These are phyloP conservation scores for Aproaerema taeniolella DNA, from an alignment of 2,888 invertebrate species.

Conservation along the genomic window DNA sequence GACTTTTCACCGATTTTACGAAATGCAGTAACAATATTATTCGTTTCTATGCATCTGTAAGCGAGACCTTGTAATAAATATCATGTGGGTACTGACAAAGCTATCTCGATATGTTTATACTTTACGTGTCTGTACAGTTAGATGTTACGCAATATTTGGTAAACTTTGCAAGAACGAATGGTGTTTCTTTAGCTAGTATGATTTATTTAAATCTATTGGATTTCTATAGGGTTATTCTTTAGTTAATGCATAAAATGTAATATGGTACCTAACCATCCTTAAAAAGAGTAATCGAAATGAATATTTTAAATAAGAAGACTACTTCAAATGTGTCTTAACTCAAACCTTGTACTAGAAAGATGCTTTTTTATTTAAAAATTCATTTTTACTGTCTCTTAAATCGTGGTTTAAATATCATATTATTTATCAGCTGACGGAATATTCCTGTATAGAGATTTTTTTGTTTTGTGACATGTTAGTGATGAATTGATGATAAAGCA, in stretches of 20 bases:
- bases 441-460: no score
- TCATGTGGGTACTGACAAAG: constrained; percentile 50
- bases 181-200: constrained; percentile 68
- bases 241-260: no score
- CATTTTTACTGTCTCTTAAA: no score
- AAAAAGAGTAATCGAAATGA: no score
- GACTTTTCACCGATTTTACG: constrained; percentile 67
- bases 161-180: constrained; percentile 59
- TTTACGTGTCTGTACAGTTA: constrained; percentile 68
- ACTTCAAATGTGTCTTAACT: no score
- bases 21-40: constrained; percentile 63
- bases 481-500: constrained; percentile 40
- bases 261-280: no score
- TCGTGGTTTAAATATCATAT: no score
- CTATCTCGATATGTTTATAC: constrained; percentile 53
- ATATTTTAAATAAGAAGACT: no score
- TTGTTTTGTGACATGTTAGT: constrained; percentile 56
- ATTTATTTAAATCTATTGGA: constrained; percentile 72
- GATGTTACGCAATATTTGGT: constrained; percentile 64
- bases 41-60: constrained; percentile 62
- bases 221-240: constrained; percentile 68
- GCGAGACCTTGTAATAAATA: constrained; percentile 62
- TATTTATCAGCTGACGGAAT: no score
- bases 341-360: no score
- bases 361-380: no score